Conservation (phyloP, 2,797 vertebrate species). For the Natrix natrix region DNA sequence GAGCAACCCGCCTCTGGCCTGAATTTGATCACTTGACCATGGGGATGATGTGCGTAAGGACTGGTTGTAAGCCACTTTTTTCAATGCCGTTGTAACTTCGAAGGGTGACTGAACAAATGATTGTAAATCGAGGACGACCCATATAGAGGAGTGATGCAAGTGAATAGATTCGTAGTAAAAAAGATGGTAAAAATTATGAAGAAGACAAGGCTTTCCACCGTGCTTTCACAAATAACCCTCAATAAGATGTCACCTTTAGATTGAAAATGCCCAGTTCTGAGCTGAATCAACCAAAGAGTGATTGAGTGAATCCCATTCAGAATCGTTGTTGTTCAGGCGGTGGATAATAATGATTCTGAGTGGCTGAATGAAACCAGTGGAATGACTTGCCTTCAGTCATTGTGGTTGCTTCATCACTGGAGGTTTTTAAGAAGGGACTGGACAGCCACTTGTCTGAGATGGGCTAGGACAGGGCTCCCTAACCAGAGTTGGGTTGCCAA, state of each 20-base stretch:
- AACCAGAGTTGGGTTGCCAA: not conserved
- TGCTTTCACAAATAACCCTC: not conserved
- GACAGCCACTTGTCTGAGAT: not conserved
- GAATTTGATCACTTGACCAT: not conserved
- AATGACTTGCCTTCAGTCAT: not conserved
- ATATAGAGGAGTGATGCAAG: not conserved
- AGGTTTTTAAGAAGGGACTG: not conserved
- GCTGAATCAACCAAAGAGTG: not conserved
- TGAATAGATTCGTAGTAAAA: not conserved
- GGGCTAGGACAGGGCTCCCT: not conserved
- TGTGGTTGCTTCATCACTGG: not conserved
- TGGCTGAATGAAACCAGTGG: not conserved
- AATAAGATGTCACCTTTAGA: not conserved
- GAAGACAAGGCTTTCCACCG: not conserved
- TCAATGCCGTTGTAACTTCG: not conserved
- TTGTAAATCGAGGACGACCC: not conserved
- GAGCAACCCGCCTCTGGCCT: too few species aligned
- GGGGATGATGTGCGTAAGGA: not conserved
- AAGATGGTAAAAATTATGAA: not conserved
- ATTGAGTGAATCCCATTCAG: not conserved
- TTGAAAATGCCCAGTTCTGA: not conserved
- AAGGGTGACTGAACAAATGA: not conserved
- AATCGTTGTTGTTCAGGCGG: not conserved
- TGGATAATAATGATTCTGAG: not conserved
- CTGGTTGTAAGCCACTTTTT: not conserved